Evolutionary conservation across 2,888 invertebrate genomes (phyloP).

Genomic region (Peribatodes rhomboidaria): DNA sequence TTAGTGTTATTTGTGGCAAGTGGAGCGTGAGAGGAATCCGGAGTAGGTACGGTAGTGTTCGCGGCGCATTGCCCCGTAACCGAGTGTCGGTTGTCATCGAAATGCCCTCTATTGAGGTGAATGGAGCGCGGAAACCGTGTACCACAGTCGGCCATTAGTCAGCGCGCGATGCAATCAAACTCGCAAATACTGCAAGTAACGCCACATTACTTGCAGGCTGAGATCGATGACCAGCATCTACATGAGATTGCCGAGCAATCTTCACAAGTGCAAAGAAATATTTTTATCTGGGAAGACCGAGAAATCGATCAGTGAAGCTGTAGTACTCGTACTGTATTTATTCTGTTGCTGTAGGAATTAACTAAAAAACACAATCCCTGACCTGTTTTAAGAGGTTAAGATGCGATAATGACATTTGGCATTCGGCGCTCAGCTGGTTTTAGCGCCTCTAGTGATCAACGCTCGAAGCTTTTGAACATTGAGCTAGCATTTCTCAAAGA

Average conservation of each 20-base stretch:
- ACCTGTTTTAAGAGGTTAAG: constrained; percentile 39
- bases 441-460: too few relatives aligned
- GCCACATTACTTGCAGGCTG: constrained; percentile 32
- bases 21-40: constrained; percentile 85
- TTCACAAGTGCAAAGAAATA: constrained; percentile 1
- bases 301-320: constrained; percentile 10
- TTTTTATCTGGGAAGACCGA: neutral
- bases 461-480: too few relatives aligned
- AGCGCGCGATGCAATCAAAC: constrained; percentile 42
- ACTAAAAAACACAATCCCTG: constrained; percentile 49
- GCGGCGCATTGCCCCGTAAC: constrained; percentile 75
- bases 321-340: too few relatives aligned
- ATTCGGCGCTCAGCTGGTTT: too few relatives aligned
- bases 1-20: constrained; percentile 80
- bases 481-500: too few relatives aligned
- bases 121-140: constrained; percentile 52
- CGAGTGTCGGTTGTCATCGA: constrained; percentile 66
- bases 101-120: constrained; percentile 62
- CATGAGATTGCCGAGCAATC: constrained; percentile 16
- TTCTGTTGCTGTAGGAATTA: constrained; percentile 32
- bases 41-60: constrained; percentile 74
- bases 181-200: constrained; percentile 43
- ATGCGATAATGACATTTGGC: too few relatives aligned
- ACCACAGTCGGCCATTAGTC: constrained; percentile 40
- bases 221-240: constrained; percentile 21